These are phyloP conservation scores for Periphyllus acericola DNA, from an alignment of 2,888 invertebrate genomes.

Conservation along the genomic window DNA sequence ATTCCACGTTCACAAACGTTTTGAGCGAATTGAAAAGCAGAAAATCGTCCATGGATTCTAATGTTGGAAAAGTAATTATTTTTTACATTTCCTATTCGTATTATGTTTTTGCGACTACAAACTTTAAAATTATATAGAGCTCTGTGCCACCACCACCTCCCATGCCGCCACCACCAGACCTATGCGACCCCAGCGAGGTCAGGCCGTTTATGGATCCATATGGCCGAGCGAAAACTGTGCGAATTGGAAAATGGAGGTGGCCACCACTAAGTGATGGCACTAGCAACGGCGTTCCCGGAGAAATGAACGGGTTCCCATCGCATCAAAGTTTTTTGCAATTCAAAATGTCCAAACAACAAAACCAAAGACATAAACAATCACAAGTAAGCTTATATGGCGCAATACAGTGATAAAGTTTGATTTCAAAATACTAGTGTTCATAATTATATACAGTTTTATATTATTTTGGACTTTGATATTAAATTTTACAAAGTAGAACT, in stretches of 20 bases:
- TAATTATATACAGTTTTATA: too few species aligned
- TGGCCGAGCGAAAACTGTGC: slow-evolving; percentile 91
- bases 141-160: slow-evolving; percentile 82
- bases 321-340: slow-evolving; percentile 79
- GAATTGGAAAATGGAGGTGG: slow-evolving; percentile 97
- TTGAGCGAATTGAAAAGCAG: slow-evolving; percentile 70
- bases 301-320: slow-evolving; percentile 41
- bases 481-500: too few species aligned
- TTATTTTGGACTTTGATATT: too few species aligned
- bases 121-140: slow-evolving; percentile 63
- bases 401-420: background rate
- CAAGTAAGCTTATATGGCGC: slow-evolving; percentile 63
- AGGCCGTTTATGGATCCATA: slow-evolving; percentile 90
- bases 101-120: background rate
- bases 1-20: slow-evolving; percentile 70
- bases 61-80: slow-evolving; percentile 64
- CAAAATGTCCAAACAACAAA: slow-evolving; percentile 71
- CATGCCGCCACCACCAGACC: slow-evolving; percentile 86
- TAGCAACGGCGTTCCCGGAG: slow-evolving; percentile 73
- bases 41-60: slow-evolving; percentile 68
- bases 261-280: slow-evolving; percentile 83
- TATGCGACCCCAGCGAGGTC: slow-evolving; percentile 82
- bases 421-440: too few species aligned
- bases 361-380: slow-evolving; percentile 81
- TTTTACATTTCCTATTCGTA: background rate